Percentiles rank a stretch among this genome's conserved stretches.
Conservation (phyloP, 2,113 vertebrate genomes). For the Toxostoma redivivum region DNA sequence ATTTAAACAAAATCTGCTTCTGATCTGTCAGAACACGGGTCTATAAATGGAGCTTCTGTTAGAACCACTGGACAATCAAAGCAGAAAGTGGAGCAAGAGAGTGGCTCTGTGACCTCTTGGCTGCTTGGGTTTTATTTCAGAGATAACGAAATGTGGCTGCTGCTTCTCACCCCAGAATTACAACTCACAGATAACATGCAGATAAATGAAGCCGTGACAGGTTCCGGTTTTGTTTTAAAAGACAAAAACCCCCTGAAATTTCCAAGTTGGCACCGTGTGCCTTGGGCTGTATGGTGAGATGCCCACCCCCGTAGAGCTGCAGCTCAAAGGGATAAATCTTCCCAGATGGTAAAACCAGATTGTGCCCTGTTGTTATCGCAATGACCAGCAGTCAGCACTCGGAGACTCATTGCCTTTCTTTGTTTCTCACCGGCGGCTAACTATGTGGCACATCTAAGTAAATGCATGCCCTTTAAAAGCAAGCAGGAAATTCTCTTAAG, state of each 20-base stretch:
- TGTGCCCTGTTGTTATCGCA: background rate
- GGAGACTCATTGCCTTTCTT: background rate
- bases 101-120: background rate
- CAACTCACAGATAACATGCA: background rate
- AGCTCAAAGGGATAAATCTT: background rate
- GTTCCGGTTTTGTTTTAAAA: background rate
- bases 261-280: background rate
- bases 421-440: background rate
- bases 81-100: background rate
- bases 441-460: background rate
- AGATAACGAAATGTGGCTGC: background rate
- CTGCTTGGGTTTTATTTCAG: background rate
- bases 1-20: background rate
- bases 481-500: background rate
- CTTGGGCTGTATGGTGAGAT: background rate
- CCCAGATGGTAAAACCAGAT: background rate
- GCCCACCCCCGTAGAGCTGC: background rate
- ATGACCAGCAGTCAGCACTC: background rate
- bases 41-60: background rate
- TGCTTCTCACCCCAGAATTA: background rate
- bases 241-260: fast-evolving
- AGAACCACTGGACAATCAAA: background rate
- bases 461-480: fast-evolving
- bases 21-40: background rate
- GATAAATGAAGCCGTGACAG: background rate